These are phyloP conservation scores for Muscidifurax raptorellus DNA, from an alignment of 1,140 invertebrate species.

Conservation along the genomic window DNA sequence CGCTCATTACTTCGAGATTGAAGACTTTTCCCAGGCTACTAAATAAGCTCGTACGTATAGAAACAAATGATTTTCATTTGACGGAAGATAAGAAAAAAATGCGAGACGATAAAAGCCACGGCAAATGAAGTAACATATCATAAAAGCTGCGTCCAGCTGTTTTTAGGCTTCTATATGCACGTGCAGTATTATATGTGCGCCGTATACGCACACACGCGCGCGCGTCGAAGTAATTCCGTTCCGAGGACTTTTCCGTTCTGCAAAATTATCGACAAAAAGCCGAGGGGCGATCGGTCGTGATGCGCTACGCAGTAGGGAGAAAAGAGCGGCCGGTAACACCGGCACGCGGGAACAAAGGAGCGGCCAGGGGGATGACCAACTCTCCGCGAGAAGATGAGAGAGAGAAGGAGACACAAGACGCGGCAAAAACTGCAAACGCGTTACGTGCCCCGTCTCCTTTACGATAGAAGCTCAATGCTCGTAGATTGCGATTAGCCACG, in stretches of 20 bases:
- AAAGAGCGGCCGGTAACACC: constrained; percentile 37
- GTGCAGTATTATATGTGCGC: background rate
- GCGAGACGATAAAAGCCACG: background rate
- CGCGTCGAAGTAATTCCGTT: constrained; percentile 38
- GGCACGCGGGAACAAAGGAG: constrained; percentile 53
- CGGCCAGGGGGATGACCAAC: constrained; percentile 45
- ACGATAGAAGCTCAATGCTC: constrained; percentile 67
- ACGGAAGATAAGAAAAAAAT: background rate
- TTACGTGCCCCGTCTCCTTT: constrained; percentile 68
- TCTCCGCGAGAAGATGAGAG: constrained; percentile 21
- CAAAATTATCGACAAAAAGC: constrained; percentile 71
- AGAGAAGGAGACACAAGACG: constrained; percentile 42
- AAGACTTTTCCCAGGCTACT: background rate
- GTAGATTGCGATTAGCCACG: constrained; percentile 74
- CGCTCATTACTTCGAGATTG: no score
- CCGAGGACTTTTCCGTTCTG: constrained; percentile 65
- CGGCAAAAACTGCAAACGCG: constrained; percentile 65
- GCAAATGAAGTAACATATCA: constrained; percentile 33
- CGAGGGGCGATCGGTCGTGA: constrained; percentile 43
- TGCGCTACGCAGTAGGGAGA: background rate
- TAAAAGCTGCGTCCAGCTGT: constrained; percentile 8
- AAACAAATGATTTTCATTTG: background rate
- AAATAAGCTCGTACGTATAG: background rate
- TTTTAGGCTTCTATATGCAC: constrained; percentile 8
- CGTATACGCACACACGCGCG: background rate